Conservation (phyloP, 35 echinoderm and acorn worm genomes). For the Hemicentrotus pulcherrimus region DNA sequence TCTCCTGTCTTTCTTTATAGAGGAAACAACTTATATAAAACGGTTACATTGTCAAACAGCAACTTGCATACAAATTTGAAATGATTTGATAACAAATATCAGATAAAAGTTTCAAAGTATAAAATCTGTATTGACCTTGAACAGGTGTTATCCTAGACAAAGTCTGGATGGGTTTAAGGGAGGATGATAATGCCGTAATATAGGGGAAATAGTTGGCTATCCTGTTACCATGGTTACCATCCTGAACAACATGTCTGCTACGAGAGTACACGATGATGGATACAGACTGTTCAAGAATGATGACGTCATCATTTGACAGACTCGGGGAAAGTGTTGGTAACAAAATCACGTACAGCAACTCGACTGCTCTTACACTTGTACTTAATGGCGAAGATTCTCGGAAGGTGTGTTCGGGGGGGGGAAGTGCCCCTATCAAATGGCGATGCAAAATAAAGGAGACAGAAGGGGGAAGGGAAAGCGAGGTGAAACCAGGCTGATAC, state of each 20-base stretch:
- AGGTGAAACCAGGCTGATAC: too few species aligned
- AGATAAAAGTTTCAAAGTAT: background rate
- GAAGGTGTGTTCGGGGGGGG: too few species aligned
- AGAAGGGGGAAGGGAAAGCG: too few species aligned
- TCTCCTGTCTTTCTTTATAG: too few species aligned
- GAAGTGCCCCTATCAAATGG: too few species aligned
- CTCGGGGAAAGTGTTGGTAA: background rate
- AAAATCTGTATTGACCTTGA: background rate
- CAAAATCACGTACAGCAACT: too few species aligned
- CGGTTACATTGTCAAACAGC: background rate
- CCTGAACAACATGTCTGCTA: background rate
- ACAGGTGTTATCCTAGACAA: background rate
- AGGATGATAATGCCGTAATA: background rate
- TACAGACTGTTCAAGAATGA: background rate
- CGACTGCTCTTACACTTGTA: too few species aligned
- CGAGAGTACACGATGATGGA: background rate
- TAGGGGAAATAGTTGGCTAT: background rate
- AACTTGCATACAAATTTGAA: background rate
- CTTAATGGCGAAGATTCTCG: too few species aligned
- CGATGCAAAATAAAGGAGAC: too few species aligned
- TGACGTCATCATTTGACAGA: background rate
- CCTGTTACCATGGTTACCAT: background rate
- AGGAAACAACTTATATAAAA: too few species aligned
- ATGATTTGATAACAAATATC: background rate
- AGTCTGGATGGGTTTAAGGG: background rate